A percentile compares a stretch with the other conserved stretches of the same genome.
Conservation (phyloP, 2,113 vertebrate species). For the Actenoides hombroni region DNA sequence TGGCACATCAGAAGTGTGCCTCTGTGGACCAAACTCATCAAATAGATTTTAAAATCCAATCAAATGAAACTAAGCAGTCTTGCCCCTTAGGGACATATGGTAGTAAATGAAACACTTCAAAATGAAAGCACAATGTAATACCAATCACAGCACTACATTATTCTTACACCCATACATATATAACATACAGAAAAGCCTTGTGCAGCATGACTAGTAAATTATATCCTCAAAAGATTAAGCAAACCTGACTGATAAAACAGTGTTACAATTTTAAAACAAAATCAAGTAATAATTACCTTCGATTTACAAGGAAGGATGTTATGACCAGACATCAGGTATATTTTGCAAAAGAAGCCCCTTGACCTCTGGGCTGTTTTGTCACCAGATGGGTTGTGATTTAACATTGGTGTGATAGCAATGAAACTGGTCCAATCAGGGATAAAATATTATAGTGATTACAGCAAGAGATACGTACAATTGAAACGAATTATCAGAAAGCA, state of each 20-base stretch:
- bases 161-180: background rate
- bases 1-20: background rate
- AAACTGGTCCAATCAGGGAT: constrained; percentile 1
- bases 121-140: background rate
- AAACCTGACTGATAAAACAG: background rate
- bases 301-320: background rate
- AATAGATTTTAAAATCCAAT: background rate
- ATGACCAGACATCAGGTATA: background rate
- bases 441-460: background rate
- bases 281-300: background rate
- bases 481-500: background rate
- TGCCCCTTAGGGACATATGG: background rate
- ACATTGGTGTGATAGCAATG: background rate
- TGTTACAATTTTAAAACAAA: background rate
- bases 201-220: background rate
- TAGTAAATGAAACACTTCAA: background rate
- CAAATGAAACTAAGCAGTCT: background rate
- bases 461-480: background rate
- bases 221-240: background rate
- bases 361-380: constrained; percentile 11
- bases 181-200: background rate
- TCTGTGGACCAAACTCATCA: background rate
- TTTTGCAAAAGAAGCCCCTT: constrained; percentile 16
- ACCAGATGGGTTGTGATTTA: constrained; percentile 50
- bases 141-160: background rate